These are phyloP conservation scores for Sebastes goodei DNA, from an alignment of 2,797 vertebrate genomes.

Conservation along the genomic window DNA sequence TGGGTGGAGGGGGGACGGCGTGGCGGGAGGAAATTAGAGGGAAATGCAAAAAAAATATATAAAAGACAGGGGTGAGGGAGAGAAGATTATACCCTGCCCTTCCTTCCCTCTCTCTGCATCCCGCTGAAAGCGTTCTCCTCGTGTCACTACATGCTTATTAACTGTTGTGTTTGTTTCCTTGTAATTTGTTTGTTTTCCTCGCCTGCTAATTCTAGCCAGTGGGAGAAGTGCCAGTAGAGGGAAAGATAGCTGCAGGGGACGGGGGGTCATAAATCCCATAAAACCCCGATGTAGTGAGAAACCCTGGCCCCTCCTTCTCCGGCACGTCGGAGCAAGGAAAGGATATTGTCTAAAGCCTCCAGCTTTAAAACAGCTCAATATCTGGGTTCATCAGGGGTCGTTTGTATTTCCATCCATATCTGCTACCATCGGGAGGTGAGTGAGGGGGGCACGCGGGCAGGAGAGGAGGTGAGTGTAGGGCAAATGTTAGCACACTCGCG, in stretches of 20 bases:
- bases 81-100: slow-evolving; percentile 61
- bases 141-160: slow-evolving; percentile 80
- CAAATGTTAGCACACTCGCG: slow-evolving; percentile 60
- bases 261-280: slow-evolving; percentile 78
- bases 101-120: slow-evolving; percentile 30
- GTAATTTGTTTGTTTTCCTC: slow-evolving; percentile 82
- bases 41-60: slow-evolving; percentile 53
- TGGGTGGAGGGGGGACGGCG: slow-evolving; percentile 49
- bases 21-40: slow-evolving; percentile 61
- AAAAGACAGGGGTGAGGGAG: slow-evolving; percentile 43
- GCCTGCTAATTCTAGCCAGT: slow-evolving; percentile 78
- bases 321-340: slow-evolving; percentile 47
- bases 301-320: slow-evolving; percentile 52
- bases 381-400: slow-evolving; percentile 77
- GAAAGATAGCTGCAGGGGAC: slow-evolving; percentile 61
- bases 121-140: slow-evolving; percentile 62
- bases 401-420: slow-evolving; percentile 84
- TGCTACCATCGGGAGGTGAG: slow-evolving; percentile 73
- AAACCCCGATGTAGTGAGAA: slow-evolving; percentile 70
- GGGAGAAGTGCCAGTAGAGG: slow-evolving; percentile 67
- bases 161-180: slow-evolving; percentile 75
- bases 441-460: slow-evolving; percentile 46
- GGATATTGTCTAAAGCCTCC: slow-evolving; percentile 78
- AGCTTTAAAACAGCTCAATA: slow-evolving; percentile 81
- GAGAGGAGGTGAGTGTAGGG: slow-evolving; percentile 70